These are phyloP conservation scores for Clupea harengus DNA, from an alignment of 2,113 vertebrate species.

Conservation along the genomic window DNA sequence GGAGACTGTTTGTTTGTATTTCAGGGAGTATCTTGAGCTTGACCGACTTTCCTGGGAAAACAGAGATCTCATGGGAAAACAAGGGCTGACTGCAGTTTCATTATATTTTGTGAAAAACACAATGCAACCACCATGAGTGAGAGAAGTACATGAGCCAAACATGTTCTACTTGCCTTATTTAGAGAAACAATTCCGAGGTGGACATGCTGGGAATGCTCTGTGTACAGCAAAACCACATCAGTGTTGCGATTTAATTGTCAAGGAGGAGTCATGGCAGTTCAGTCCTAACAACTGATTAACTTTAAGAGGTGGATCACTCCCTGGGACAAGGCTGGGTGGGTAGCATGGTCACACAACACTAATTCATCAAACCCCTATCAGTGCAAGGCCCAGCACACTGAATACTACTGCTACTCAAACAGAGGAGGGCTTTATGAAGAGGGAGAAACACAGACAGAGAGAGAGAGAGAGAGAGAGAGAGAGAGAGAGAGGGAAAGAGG, in stretches of 20 bases:
- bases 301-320: neutral
- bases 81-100: neutral
- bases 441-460: neutral
- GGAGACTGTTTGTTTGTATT: neutral
- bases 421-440: neutral
- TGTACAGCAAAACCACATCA: constrained; percentile 1
- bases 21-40: neutral
- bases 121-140: neutral
- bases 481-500: neutral
- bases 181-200: neutral
- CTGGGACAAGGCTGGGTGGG: neutral
- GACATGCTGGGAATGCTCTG: neutral
- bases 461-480: neutral
- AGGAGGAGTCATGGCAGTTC: neutral
- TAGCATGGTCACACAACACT: neutral
- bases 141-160: neutral
- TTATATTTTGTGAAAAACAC: neutral
- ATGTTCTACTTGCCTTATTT: neutral
- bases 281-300: neutral
- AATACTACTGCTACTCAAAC: neutral
- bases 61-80: neutral
- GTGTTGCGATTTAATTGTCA: neutral
- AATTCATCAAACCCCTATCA: neutral
- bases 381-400: neutral
- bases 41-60: neutral